A percentile compares a stretch with the other conserved stretches of the same genome.
phyloP scores from a whole-genome alignment of 2,113 vertebrate species.

The Dicaeum eximium region DNA sequence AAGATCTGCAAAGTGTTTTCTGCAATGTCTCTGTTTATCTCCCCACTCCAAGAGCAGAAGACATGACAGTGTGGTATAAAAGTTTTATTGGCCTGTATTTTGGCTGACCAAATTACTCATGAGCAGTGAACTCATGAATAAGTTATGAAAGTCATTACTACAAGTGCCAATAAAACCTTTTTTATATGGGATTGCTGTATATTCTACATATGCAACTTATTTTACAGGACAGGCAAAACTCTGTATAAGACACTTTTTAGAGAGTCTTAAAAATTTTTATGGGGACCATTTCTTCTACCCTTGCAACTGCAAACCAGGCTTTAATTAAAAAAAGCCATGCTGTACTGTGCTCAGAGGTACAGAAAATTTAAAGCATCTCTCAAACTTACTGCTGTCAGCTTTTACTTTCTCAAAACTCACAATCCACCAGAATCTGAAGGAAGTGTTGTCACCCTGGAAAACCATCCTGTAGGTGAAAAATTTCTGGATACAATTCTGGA shows the following conservation, averaged over 20 bases:
- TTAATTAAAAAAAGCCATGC: conserved; percentile 39
- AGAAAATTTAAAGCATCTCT: conserved; percentile 3
- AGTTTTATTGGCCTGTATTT: conserved; percentile 26
- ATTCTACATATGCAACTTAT: conserved; percentile 28
- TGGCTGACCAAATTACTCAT: conserved; percentile 30
- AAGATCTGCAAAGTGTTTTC: not conserved
- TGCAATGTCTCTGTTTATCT: not conserved
- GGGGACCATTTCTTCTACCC: not conserved
- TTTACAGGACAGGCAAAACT: conserved; percentile 14
- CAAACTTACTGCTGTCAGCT: not conserved
- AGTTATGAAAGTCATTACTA: conserved; percentile 29
- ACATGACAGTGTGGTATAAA: not conserved
- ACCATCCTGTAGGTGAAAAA: not conserved
- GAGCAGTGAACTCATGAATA: conserved; percentile 34
- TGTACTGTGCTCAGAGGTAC: not conserved
- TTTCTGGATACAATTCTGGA: not conserved
- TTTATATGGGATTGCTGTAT: not conserved
- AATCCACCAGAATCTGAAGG: not conserved
- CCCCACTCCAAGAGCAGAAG: not conserved
- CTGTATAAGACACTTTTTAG: not conserved
- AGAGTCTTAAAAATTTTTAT: conserved; percentile 35
- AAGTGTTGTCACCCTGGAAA: not conserved
- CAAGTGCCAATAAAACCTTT: conserved; percentile 25
- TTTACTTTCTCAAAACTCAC: not conserved
- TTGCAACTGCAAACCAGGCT: not conserved